phyloP scores from a whole-genome alignment of 2,113 vertebrate species.

The Brevimyrus niger region DNA sequence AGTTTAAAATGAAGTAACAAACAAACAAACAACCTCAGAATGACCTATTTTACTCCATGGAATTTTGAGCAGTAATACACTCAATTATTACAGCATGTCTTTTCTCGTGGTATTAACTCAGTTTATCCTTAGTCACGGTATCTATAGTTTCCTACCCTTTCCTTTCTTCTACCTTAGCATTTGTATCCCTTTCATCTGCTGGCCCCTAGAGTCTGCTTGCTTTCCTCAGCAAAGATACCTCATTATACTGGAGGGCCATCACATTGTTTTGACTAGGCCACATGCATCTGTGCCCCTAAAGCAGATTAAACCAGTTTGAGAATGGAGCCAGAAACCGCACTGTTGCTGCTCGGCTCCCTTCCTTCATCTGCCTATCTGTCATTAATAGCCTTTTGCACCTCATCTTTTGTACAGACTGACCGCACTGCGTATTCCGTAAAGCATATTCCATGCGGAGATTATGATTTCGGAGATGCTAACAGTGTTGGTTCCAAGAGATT shows the following conservation, averaged over 20 bases:
- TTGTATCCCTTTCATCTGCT: neutral
- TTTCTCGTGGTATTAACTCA: neutral
- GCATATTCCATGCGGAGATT: neutral
- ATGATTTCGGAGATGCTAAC: neutral
- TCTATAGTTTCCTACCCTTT: neutral
- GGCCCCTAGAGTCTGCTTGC: neutral
- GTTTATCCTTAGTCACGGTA: neutral
- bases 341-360: constrained; percentile 34
- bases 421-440: too few species aligned
- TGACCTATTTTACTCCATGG: neutral
- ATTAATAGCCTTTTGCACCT: constrained; percentile 26
- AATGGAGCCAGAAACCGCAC: constrained; percentile 33
- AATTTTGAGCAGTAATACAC: neutral
- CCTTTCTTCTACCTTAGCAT: neutral
- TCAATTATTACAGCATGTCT: neutral
- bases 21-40: neutral
- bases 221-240: neutral
- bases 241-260: constrained; percentile 29
- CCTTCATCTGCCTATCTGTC: constrained; percentile 29
- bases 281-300: neutral
- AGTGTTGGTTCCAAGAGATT: neutral
- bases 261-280: constrained; percentile 41
- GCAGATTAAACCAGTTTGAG: constrained; percentile 30
- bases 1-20: neutral
- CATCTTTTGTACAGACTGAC: neutral